Percentiles rank a stretch among this genome's conserved stretches.
These are phyloP conservation scores for Gymnoscopelus braueri DNA, from an alignment of 2,797 vertebrate genomes.

Conservation along the genomic window DNA sequence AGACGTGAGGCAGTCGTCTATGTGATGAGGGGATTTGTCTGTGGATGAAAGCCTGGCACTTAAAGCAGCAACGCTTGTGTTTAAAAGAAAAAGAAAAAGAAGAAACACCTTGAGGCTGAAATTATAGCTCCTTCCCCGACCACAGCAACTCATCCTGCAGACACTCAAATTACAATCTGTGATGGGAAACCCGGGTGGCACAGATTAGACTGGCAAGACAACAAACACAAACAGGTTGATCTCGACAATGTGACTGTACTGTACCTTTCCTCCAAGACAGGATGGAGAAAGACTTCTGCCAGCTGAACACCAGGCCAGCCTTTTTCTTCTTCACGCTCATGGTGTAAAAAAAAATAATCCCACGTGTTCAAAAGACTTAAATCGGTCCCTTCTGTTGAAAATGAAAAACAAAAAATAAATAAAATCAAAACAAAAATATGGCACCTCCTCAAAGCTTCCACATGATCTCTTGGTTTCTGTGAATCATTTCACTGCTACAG, in stretches of 20 bases:
- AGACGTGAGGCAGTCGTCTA: neutral
- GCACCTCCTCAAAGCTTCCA: constrained; percentile 39
- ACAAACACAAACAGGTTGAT: neutral
- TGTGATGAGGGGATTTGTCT: constrained; percentile 13
- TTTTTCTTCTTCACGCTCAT: constrained; percentile 78
- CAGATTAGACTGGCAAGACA: neutral
- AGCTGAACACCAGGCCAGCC: constrained; percentile 78
- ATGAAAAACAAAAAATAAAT: neutral
- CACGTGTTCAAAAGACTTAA: constrained; percentile 5
- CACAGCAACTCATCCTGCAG: constrained; percentile 30
- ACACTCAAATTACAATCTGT: constrained; percentile 34
- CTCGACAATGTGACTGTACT: neutral
- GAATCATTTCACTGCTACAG: neutral
- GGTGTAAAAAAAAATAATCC: constrained; percentile 28
- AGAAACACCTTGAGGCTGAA: constrained; percentile 22
- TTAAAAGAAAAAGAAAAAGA: neutral
- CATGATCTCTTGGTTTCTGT: constrained; percentile 6
- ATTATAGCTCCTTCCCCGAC: constrained; percentile 16
- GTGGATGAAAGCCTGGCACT: neutral
- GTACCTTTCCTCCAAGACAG: constrained; percentile 86
- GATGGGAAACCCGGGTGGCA: constrained; percentile 10
- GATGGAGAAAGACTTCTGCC: constrained; percentile 84
- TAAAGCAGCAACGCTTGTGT: neutral
- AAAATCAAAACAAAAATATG: neutral
- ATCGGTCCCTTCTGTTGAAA: too few species aligned